Conservation (phyloP, 2,888 invertebrate genomes). For the Sisyra nigra region DNA sequence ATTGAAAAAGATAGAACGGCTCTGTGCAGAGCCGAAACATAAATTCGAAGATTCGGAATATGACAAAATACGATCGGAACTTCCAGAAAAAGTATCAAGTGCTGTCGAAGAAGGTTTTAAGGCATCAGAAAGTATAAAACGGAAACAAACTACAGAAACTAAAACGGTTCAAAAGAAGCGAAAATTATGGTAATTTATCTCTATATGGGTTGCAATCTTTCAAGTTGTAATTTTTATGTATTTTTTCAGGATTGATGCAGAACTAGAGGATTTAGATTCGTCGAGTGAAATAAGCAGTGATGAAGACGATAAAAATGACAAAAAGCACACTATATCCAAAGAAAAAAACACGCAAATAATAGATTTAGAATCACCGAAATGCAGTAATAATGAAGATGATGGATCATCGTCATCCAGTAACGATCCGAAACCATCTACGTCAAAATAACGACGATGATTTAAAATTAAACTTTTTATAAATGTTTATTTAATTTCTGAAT, state of each 20-base stretch:
- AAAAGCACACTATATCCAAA: too few relatives aligned
- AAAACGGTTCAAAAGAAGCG: slow-evolving; percentile 18
- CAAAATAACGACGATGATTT: too few relatives aligned
- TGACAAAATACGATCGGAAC: slow-evolving; percentile 54
- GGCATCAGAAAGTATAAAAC: slow-evolving; percentile 32
- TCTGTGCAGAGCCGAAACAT: slow-evolving; percentile 66
- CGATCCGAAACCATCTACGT: too few relatives aligned
- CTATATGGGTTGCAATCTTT: not conserved
- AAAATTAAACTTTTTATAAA: too few relatives aligned
- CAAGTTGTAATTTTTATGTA: not conserved
- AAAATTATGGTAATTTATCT: slow-evolving; percentile 22
- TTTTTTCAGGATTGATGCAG: slow-evolving; percentile 31
- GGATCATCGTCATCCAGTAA: too few relatives aligned
- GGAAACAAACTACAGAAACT: slow-evolving; percentile 19
- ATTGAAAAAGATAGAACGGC: slow-evolving; percentile 58
- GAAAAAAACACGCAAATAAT: not conserved
- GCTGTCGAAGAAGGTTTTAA: slow-evolving; percentile 72
- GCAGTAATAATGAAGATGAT: not conserved
- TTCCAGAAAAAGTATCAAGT: slow-evolving; percentile 68
- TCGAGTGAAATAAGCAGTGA: slow-evolving; percentile 10
- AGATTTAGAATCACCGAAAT: not conserved
- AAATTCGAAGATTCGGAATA: slow-evolving; percentile 72
- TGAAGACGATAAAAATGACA: not conserved
- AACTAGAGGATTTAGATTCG: slow-evolving; percentile 25
- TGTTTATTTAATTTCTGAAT: too few relatives aligned